phyloP scores from a whole-genome alignment of 2,888 invertebrate genomes.

The Idaea aversata region DNA sequence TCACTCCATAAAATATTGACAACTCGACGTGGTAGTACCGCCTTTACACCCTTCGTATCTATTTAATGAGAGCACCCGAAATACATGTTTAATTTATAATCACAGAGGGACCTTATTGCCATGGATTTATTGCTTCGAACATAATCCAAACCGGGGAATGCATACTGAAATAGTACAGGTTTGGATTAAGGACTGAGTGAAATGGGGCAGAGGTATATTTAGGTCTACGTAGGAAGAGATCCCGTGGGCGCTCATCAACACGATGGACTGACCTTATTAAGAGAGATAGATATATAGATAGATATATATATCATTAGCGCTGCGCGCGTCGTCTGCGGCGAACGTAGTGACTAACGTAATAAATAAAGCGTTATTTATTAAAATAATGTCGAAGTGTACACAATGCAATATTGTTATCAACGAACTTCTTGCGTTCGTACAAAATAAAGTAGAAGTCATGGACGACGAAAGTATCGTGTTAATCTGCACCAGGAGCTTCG shows the following conservation, averaged over 20 bases:
- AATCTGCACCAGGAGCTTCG: no score
- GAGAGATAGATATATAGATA: no score
- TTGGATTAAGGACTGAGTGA: neutral
- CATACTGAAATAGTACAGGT: slow-evolving; percentile 34
- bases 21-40: slow-evolving; percentile 19
- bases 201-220: slow-evolving; percentile 4
- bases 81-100: slow-evolving; percentile 46
- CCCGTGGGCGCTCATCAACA: neutral
- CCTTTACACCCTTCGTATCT: slow-evolving; percentile 32
- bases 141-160: slow-evolving; percentile 47
- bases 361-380: no score
- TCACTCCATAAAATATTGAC: slow-evolving; percentile 29
- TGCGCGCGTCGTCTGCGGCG: no score
- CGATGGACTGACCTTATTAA: no score
- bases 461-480: no score
- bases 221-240: neutral
- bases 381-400: no score
- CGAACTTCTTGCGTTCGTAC: no score
- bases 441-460: no score
- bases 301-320: no score
- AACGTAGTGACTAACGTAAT: no score
- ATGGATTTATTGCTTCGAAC: slow-evolving; percentile 55
- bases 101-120: slow-evolving; percentile 32
- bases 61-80: slow-evolving; percentile 37
- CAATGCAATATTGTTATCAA: no score